A percentile compares a stretch with the other conserved stretches of the same genome.
Conservation (phyloP, 2,113 vertebrate species). For the Sisor rabdophorus region DNA sequence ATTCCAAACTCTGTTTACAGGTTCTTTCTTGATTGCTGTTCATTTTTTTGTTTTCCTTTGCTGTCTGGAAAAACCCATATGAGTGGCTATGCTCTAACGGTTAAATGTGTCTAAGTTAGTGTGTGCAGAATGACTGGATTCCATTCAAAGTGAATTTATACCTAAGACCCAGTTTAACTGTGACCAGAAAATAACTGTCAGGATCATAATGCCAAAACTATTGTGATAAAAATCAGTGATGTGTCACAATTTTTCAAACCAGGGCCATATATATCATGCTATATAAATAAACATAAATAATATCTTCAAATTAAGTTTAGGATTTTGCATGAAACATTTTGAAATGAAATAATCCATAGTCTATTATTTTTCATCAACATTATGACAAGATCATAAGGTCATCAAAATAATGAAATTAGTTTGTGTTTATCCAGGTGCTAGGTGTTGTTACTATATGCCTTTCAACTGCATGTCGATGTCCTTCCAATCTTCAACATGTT, state of each 20-base stretch:
- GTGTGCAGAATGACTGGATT: not conserved
- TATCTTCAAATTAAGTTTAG: not conserved
- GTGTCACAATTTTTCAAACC: not conserved
- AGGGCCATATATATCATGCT: slow-evolving; percentile 6
- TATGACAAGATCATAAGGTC: slow-evolving; percentile 51
- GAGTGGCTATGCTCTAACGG: not conserved
- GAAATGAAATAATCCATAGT: not conserved
- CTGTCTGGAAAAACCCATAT: too few relatives aligned
- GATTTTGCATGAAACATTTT: slow-evolving; percentile 8
- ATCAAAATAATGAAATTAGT: slow-evolving; percentile 57
- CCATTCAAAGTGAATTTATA: not conserved
- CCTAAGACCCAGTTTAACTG: not conserved
- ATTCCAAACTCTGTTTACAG: not conserved
- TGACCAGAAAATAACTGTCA: not conserved
- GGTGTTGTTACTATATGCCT: not conserved
- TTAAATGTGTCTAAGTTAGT: not conserved
- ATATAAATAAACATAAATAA: slow-evolving; percentile 33
- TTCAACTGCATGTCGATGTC: not conserved
- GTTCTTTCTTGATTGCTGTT: not conserved
- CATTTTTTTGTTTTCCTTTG: not conserved
- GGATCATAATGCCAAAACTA: not conserved
- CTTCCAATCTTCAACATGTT: not conserved
- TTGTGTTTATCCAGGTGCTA: slow-evolving; percentile 5
- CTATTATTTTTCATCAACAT: slow-evolving; percentile 61
- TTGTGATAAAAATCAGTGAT: not conserved